phyloP scores from a whole-genome alignment of 64 coral and sea anemone genomes.

The Catalaphyllia jardinei region DNA sequence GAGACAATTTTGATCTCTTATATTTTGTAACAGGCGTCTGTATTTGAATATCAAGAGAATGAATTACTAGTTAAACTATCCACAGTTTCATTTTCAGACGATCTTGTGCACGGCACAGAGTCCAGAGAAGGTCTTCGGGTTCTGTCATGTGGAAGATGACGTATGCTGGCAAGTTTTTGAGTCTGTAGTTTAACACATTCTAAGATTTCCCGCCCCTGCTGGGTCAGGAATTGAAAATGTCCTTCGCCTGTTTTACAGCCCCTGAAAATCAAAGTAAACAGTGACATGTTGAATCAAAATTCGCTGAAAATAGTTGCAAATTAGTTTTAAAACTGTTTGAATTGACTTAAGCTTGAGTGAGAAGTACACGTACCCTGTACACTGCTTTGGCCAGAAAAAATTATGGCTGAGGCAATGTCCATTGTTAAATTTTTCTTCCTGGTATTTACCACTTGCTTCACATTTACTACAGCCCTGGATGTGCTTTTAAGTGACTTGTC shows the following conservation, averaged over 20 bases:
- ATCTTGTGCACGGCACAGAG: constrained; percentile 79
- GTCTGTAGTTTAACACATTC: constrained; percentile 89
- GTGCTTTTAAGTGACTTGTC: too few relatives aligned
- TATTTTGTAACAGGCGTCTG: neutral
- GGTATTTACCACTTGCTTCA: too few relatives aligned
- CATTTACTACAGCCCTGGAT: too few relatives aligned
- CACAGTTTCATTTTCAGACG: constrained; percentile 82
- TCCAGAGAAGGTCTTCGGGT: constrained; percentile 75
- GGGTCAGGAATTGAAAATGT: constrained; percentile 78
- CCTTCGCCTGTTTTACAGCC: constrained; percentile 83
- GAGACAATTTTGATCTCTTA: too few relatives aligned
- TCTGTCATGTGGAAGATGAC: constrained; percentile 26
- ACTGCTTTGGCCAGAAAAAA: too few relatives aligned
- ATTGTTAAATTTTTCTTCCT: too few relatives aligned
- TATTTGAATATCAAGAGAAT: constrained; percentile 28
- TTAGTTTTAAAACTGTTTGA: too few relatives aligned
- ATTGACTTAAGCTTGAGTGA: too few relatives aligned
- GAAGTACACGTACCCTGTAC: too few relatives aligned
- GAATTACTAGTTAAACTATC: constrained; percentile 83
- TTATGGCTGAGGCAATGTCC: too few relatives aligned
- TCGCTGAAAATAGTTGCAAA: too few relatives aligned
- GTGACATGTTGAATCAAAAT: neutral
- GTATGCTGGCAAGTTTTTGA: constrained; percentile 72
- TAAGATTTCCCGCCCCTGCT: constrained; percentile 88
- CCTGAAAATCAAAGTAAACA: constrained; percentile 44